These are phyloP conservation scores for Lineus longissimus DNA, from an alignment of 1,140 invertebrate species.

Conservation along the genomic window DNA sequence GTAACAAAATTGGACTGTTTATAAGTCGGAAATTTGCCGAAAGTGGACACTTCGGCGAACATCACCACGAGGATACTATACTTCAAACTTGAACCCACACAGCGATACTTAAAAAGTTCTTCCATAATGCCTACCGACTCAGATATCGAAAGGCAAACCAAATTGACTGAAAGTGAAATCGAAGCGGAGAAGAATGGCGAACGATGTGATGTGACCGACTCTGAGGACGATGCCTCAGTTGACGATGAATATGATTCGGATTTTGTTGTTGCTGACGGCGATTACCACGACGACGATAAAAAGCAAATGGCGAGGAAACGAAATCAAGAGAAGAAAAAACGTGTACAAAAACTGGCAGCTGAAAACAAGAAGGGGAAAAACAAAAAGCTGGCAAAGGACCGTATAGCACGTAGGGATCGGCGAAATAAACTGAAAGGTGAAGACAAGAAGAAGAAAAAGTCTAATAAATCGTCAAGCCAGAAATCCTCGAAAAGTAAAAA, in stretches of 20 bases:
- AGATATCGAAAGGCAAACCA: neutral
- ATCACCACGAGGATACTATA: neutral
- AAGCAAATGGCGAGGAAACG: neutral
- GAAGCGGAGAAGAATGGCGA: neutral
- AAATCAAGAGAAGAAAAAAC: constrained; percentile 4
- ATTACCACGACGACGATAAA: constrained; percentile 5
- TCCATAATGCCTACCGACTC: neutral
- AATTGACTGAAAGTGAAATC: neutral
- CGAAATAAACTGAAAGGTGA: neutral
- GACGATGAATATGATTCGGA: neutral
- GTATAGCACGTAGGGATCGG: neutral
- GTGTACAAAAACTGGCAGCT: neutral
- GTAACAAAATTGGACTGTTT: neutral
- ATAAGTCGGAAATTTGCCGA: neutral
- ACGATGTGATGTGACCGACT: neutral
- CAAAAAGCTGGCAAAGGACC: neutral
- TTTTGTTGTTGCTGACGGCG: neutral
- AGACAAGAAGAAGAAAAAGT: neutral
- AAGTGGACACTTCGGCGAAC: neutral
- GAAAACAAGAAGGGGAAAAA: constrained; percentile 6
- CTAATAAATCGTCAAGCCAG: neutral
- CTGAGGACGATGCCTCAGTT: neutral
- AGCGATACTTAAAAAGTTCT: neutral
- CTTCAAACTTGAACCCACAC: neutral
- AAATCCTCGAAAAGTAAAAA: neutral